Conservation (phyloP, 1,140 invertebrate genomes). For the Cephus cinctus region DNA sequence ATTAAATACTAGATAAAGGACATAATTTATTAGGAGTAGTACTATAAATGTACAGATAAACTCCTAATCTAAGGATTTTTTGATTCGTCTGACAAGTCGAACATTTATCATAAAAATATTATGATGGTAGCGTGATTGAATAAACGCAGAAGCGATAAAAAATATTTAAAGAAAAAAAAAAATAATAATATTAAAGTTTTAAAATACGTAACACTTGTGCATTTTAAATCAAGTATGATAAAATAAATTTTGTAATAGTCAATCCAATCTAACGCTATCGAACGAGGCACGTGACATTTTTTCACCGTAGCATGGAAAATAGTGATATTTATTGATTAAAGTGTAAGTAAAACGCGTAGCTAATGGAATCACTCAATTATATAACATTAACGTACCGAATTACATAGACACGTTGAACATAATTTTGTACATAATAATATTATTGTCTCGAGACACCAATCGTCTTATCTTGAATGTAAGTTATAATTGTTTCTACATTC, state of each 20-base stretch:
- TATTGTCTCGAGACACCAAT: conserved; percentile 7
- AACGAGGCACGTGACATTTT: neutral
- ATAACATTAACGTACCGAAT: conserved; percentile 10
- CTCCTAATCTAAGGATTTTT: neutral
- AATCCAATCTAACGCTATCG: neutral
- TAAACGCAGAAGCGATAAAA: neutral
- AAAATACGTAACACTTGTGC: neutral
- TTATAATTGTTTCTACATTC: conserved; percentile 28
- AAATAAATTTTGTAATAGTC: neutral
- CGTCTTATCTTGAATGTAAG: conserved; percentile 17
- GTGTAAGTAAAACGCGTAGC: neutral
- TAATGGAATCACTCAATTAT: neutral
- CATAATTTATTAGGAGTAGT: neutral
- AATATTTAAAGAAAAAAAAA: neutral
- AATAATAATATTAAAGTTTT: neutral
- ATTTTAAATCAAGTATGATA: neutral
- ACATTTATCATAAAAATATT: no score
- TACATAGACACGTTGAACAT: conserved; percentile 28
- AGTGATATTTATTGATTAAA: neutral
- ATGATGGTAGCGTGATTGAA: neutral
- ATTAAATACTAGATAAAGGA: conserved; percentile 1
- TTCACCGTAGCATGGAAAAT: neutral
- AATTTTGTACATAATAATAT: conserved; percentile 26
- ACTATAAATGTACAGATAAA: conserved; percentile 1
- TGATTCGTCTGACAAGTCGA: neutral